Percentiles rank a stretch among this genome's conserved stretches.
These are phyloP conservation scores for Anthoscopus minutus DNA, from an alignment of 2,113 vertebrate species.

Conservation along the genomic window DNA sequence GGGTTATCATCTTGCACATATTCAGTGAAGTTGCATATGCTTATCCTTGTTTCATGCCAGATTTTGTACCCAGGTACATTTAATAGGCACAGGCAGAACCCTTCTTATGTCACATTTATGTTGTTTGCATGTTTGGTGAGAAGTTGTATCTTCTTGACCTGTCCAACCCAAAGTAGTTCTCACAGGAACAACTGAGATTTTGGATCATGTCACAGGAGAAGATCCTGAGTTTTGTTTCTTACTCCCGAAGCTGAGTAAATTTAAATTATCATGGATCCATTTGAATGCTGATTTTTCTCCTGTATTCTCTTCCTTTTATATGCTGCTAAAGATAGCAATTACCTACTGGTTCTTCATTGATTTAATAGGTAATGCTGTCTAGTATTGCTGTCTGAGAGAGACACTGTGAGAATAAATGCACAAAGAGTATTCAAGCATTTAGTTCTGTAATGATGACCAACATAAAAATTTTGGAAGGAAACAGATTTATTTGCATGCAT, in stretches of 20 bases:
- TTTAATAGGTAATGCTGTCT: not conserved
- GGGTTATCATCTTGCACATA: not conserved
- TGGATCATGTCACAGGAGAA: not conserved
- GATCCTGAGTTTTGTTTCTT: not conserved
- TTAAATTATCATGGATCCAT: not conserved
- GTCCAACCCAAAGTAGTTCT: not conserved
- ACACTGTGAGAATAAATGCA: not conserved
- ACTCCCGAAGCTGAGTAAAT: not conserved
- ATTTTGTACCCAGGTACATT: not conserved
- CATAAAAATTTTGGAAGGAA: not conserved
- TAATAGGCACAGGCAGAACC: not conserved
- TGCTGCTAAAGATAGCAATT: not conserved
- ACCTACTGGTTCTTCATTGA: not conserved
- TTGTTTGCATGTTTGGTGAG: not conserved
- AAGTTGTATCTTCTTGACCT: not conserved
- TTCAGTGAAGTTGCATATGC: not conserved
- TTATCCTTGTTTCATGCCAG: not conserved
- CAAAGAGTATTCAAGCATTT: not conserved
- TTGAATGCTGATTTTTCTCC: not conserved
- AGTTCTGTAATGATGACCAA: not conserved
- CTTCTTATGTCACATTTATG: not conserved
- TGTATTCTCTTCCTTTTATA: not conserved
- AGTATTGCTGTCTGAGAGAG: not conserved
- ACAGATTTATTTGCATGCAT: not conserved
- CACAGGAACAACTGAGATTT: not conserved